Evolutionary conservation across 2,888 invertebrate species (phyloP).

Genomic region (Lordiphosa andalusiaca): DNA sequence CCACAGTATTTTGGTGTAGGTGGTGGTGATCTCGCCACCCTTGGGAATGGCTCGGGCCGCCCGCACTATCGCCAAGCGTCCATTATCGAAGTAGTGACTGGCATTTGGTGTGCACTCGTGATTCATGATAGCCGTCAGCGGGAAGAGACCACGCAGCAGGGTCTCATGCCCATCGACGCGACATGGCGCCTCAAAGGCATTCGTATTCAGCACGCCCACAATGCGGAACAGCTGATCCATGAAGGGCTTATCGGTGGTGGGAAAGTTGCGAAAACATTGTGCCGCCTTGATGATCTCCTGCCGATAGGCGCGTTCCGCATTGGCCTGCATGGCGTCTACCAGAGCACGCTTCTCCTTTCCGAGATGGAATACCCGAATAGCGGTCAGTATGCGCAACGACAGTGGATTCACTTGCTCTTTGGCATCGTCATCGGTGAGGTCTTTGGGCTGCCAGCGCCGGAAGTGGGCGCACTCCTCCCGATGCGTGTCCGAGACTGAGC

Average conservation of each 20-base stretch:
- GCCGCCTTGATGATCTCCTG: slow-evolving; percentile 78
- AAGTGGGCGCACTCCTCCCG: slow-evolving; percentile 85
- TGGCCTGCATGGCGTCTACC: slow-evolving; percentile 79
- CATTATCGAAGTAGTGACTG: slow-evolving; percentile 84
- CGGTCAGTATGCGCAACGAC: slow-evolving; percentile 77
- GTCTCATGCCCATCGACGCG: slow-evolving; percentile 73
- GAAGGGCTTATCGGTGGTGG: slow-evolving; percentile 74
- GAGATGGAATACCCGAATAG: slow-evolving; percentile 77
- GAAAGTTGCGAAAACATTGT: slow-evolving; percentile 78
- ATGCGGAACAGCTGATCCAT: slow-evolving; percentile 76
- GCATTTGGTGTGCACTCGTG: slow-evolving; percentile 89
- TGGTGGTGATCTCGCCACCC: slow-evolving; percentile 86
- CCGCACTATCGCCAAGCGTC: slow-evolving; percentile 83
- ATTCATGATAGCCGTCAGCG: slow-evolving; percentile 86
- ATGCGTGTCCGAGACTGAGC: slow-evolving; percentile 84
- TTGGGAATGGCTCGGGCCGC: slow-evolving; percentile 84
- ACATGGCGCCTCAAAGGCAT: slow-evolving; percentile 79
- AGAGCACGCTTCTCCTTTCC: slow-evolving; percentile 73
- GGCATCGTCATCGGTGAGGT: slow-evolving; percentile 46
- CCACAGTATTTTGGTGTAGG: slow-evolving; percentile 87
- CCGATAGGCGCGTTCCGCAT: slow-evolving; percentile 76
- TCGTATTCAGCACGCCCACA: slow-evolving; percentile 80
- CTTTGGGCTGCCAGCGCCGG: slow-evolving; percentile 82
- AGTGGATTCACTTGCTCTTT: slow-evolving; percentile 62
- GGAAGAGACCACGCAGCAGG: slow-evolving; percentile 85